These are phyloP conservation scores for Adelges cooleyi DNA, from an alignment of 1,140 invertebrate genomes.

Conservation along the genomic window DNA sequence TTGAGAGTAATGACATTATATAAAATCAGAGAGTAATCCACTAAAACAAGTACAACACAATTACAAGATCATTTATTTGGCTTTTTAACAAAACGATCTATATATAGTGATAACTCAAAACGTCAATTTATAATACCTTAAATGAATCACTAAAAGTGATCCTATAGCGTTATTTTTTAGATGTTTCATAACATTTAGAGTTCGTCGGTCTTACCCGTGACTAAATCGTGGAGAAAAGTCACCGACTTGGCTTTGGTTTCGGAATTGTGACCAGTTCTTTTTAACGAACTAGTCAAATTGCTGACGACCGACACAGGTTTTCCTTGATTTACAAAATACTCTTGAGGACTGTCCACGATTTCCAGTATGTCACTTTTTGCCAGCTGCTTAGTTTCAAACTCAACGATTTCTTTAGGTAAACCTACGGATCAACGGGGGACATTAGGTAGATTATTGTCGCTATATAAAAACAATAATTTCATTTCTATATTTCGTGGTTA, in stretches of 20 bases:
- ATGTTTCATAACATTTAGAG: too few relatives aligned
- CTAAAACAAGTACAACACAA: too few relatives aligned
- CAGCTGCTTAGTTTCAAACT: neutral
- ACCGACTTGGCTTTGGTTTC: slow-evolving; percentile 20
- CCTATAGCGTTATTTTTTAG: too few relatives aligned
- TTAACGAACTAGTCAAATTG: slow-evolving; percentile 9
- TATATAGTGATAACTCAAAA: too few relatives aligned
- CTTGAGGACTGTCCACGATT: slow-evolving; percentile 12
- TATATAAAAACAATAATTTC: neutral
- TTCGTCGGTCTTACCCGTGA: slow-evolving; percentile 7
- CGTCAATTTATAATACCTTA: too few relatives aligned
- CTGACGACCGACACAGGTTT: slow-evolving; percentile 5
- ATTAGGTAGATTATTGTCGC: neutral
- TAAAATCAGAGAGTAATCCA: too few relatives aligned
- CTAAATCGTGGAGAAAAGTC: slow-evolving; percentile 25
- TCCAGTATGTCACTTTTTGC: slow-evolving; percentile 1
- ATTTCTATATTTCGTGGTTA: neutral
- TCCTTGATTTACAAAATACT: slow-evolving; percentile 7
- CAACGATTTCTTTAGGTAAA: slow-evolving; percentile 8
- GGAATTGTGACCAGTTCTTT: neutral
- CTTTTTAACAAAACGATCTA: too few relatives aligned
- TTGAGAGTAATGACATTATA: too few relatives aligned
- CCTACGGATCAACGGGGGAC: neutral
- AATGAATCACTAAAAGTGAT: too few relatives aligned
- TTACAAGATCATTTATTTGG: too few relatives aligned